Base-by-base conservation (phyloP, 2,113 vertebrate genomes). In the Anarhynchus alexandrinus region DNA sequence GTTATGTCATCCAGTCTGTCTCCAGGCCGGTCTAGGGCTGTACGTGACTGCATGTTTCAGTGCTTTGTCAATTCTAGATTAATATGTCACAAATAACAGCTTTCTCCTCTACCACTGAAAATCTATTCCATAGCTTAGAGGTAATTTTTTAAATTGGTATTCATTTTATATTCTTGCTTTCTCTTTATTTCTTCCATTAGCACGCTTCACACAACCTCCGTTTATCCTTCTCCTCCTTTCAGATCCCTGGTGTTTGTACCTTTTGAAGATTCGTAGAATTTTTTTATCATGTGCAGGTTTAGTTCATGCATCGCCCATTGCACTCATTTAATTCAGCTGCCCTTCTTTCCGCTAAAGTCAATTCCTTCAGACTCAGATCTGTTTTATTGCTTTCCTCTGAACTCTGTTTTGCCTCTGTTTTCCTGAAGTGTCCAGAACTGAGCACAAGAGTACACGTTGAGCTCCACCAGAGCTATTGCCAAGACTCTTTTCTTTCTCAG, bases 41-140 rank as follows among this genome's bases (percentile, higher is more conserved):
- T 80, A 87, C 21, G 15, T 82, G 77, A 58, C 65, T 91, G 73
- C 81, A 55, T 92, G 67, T 96, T 94, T 94, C 84, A 76, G 66
- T 85, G 90, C 82, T 97, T 95, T 95, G 91, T 91, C 89, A 91
- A 36, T 91, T 95, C 58, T 82, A 86, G 89, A 95, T 95, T 95
- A 91, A 90, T 82, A 88, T 62, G 55, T 96, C 71, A 95, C 95
- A 94, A 95, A 93, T 82, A 93, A 93, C 91, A 83, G 42, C 86
- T 88, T 91, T 90, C 85, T 92, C 15, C 45, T 90, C 55, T 88
- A 42, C 58, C 23, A 52, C 51, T 91, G 74, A 71, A 58, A 82
- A 67, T 43, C 45, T 91, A 17, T 59, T 79, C 64, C n/a, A 38
- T 85, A 82, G 62, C 80, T 96, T 82, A 82, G 69, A 80, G 73